Percentiles rank a stretch among this genome's conserved stretches.
These are phyloP conservation scores for Carassius carassius DNA, from an alignment of 2,113 vertebrate genomes.

Conservation along the genomic window DNA sequence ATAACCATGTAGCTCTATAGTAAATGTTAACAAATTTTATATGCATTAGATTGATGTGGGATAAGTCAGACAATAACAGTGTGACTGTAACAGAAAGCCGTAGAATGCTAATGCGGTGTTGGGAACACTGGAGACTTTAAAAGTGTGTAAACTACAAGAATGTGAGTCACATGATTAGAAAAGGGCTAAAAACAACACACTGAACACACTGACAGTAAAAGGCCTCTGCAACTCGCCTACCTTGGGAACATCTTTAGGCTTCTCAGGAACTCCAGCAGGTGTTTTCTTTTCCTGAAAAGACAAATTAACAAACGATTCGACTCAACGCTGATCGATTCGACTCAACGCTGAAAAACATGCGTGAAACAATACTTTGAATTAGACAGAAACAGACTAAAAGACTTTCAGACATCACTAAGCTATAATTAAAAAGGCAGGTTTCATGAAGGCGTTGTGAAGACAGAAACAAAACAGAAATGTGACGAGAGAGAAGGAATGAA, in stretches of 20 bases:
- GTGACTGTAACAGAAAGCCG: neutral
- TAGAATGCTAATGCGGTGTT: neutral
- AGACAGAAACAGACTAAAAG: neutral
- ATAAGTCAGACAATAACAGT: neutral
- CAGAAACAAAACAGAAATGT: neutral
- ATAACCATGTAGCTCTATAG: no score
- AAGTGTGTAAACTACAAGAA: neutral
- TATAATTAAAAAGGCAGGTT: neutral
- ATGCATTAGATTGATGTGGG: no score
- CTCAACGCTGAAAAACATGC: neutral
- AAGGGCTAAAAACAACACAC: neutral
- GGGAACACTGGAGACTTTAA: neutral
- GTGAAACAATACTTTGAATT: neutral
- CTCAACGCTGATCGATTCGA: neutral
- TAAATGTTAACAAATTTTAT: no score
- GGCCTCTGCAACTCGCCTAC: neutral
- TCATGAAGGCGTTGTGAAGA: neutral
- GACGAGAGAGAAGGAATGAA: neutral
- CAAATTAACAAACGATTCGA: neutral
- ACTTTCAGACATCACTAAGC: neutral
- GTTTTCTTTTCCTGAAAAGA: no score
- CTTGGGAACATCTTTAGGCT: no score
- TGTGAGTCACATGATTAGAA: slow-evolving; percentile 9
- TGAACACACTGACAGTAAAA: neutral
- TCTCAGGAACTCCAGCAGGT: no score